phyloP scores from a whole-genome alignment of 2,113 vertebrate genomes.

The Calyptomena viridis region DNA sequence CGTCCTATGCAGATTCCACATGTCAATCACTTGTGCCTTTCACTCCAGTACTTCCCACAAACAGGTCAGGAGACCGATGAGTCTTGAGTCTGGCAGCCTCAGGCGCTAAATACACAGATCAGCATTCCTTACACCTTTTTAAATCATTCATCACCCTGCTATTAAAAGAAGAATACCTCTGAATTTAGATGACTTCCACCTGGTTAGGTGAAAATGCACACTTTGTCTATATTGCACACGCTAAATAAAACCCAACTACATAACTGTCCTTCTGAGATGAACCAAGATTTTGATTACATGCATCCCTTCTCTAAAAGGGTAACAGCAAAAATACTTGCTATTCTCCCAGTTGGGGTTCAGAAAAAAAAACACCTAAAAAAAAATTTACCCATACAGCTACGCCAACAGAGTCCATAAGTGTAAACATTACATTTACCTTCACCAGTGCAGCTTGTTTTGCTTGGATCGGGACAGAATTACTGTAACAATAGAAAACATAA shows the following conservation, averaged over 20 bases:
- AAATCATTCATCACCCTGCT: not conserved
- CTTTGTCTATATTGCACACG: not conserved
- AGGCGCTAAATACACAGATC: not conserved
- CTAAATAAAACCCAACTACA: not conserved
- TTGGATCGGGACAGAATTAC: not conserved
- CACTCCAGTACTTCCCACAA: not conserved
- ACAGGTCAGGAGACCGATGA: not conserved
- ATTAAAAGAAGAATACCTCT: not conserved
- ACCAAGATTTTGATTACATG: not conserved
- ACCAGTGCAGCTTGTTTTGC: not conserved
- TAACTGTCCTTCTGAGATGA: not conserved
- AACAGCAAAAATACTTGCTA: not conserved
- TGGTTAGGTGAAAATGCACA: conserved; percentile 17
- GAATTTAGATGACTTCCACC: not conserved
- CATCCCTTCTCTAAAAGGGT: not conserved
- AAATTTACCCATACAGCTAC: not conserved
- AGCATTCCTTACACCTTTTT: not conserved
- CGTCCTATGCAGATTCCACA: not conserved
- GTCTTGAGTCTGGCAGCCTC: not conserved
- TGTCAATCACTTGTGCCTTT: not conserved
- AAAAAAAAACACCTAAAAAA: not conserved
- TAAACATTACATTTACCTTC: not conserved
- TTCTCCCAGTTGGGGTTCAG: not conserved
- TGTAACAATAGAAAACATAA: not conserved
- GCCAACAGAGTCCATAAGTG: not conserved